These are phyloP conservation scores for Orchesellides sinensis DNA, from an alignment of 2,888 invertebrate species.

Conservation along the genomic window DNA sequence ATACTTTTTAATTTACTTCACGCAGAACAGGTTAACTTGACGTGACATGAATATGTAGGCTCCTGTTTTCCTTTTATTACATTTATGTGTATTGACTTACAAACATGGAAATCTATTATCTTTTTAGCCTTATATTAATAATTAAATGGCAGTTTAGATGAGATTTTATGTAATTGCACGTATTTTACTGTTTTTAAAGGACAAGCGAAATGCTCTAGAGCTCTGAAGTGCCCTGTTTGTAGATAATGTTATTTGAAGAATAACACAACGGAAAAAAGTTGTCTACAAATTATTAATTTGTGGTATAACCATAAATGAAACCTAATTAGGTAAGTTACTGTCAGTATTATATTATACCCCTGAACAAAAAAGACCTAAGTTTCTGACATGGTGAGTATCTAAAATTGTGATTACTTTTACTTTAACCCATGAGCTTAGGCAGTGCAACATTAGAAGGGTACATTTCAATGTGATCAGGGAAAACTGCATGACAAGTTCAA, in stretches of 20 bases:
- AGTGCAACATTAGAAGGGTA: slow-evolving; percentile 27
- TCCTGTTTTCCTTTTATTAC: slow-evolving; percentile 11
- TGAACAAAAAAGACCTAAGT: too few species aligned
- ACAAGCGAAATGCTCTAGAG: slow-evolving; percentile 55
- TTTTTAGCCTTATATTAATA: slow-evolving; percentile 13
- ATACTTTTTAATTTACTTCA: background rate
- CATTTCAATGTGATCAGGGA: too few species aligned
- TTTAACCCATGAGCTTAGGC: background rate
- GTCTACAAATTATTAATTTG: too few species aligned
- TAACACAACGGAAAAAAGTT: background rate
- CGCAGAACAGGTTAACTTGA: slow-evolving; percentile 11
- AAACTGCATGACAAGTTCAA: too few species aligned
- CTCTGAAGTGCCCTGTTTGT: slow-evolving; percentile 57
- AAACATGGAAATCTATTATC: slow-evolving; percentile 46
- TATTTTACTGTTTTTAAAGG: slow-evolving; percentile 9
- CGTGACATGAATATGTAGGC: slow-evolving; percentile 23
- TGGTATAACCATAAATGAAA: too few species aligned
- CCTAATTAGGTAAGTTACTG: too few species aligned
- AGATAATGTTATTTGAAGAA: slow-evolving; percentile 36
- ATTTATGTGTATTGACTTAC: slow-evolving; percentile 18
- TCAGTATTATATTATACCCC: too few species aligned
- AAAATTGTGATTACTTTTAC: too few species aligned
- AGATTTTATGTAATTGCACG: slow-evolving; percentile 44
- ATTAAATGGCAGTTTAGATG: slow-evolving; percentile 42
- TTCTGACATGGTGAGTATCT: too few species aligned